These are phyloP conservation scores for Varanus komodoensis DNA, from an alignment of 2,113 vertebrate genomes.

Conservation along the genomic window DNA sequence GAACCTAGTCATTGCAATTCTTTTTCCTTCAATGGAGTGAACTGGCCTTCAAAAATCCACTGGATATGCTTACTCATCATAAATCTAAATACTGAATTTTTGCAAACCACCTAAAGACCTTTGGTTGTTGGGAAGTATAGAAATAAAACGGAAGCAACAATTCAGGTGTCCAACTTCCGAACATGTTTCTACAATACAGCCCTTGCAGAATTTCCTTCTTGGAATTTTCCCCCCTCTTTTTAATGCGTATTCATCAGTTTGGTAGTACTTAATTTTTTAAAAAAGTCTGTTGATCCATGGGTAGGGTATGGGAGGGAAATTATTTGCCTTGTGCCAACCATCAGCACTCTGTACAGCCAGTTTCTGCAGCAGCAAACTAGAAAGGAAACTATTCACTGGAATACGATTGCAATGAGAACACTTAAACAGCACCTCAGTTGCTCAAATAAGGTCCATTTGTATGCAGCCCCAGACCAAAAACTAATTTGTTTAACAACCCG, in stretches of 20 bases:
- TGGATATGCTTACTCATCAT: background rate
- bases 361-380: background rate
- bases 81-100: background rate
- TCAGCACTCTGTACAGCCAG: background rate
- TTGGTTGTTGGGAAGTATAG: no score
- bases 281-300: background rate
- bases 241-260: background rate
- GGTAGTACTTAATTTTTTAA: background rate
- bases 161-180: background rate
- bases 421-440: background rate
- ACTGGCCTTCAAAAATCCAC: background rate
- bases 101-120: no score
- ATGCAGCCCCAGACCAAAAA: slow-evolving; percentile 2
- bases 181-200: background rate
- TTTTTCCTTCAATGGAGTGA: background rate
- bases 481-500: background rate
- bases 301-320: no score
- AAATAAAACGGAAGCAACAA: background rate
- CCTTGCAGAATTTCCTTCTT: background rate
- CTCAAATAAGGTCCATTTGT: background rate
- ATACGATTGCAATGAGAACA: background rate
- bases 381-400: background rate
- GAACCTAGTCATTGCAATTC: background rate
- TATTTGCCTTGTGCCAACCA: background rate
- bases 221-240: no score